Conservation (phyloP, 2,888 invertebrate species). For the Synergus laeviventris region DNA sequence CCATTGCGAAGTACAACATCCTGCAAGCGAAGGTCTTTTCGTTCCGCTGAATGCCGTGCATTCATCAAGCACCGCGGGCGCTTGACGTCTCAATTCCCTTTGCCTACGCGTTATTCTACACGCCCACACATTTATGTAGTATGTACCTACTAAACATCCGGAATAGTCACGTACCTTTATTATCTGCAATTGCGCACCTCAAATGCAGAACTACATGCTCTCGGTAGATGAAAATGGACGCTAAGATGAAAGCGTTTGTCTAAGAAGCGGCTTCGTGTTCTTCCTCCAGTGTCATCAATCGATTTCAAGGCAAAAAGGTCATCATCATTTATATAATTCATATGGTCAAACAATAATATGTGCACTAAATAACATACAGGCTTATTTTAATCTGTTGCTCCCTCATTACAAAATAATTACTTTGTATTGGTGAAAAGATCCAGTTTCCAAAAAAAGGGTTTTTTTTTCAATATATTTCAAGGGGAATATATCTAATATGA, state of each 20-base stretch:
- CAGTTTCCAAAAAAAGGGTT: too few species aligned
- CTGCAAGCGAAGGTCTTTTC: slow-evolving; percentile 68
- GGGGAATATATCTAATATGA: too few species aligned
- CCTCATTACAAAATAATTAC: too few species aligned
- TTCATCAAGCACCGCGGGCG: slow-evolving; percentile 75
- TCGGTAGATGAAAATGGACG: slow-evolving; percentile 41
- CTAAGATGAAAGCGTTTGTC: slow-evolving; percentile 7
- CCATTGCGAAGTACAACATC: slow-evolving; percentile 60
- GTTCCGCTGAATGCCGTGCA: slow-evolving; percentile 71
- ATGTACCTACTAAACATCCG: slow-evolving; percentile 58
- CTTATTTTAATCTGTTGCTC: too few species aligned
- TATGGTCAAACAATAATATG: too few species aligned
- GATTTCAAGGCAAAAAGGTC: neutral
- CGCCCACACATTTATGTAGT: slow-evolving; percentile 62
- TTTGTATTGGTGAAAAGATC: too few species aligned
- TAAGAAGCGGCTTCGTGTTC: neutral
- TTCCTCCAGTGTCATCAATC: neutral
- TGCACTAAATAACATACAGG: too few species aligned
- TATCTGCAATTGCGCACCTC: slow-evolving; percentile 46
- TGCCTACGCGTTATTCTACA: slow-evolving; percentile 68
- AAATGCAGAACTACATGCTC: slow-evolving; percentile 48
- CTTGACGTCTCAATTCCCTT: slow-evolving; percentile 75
- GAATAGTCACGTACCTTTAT: slow-evolving; percentile 57
- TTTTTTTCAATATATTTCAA: too few species aligned
- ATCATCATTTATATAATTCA: neutral